Base-by-base conservation (phyloP, 2,797 vertebrate genomes). In the Acanthornis magna region DNA sequence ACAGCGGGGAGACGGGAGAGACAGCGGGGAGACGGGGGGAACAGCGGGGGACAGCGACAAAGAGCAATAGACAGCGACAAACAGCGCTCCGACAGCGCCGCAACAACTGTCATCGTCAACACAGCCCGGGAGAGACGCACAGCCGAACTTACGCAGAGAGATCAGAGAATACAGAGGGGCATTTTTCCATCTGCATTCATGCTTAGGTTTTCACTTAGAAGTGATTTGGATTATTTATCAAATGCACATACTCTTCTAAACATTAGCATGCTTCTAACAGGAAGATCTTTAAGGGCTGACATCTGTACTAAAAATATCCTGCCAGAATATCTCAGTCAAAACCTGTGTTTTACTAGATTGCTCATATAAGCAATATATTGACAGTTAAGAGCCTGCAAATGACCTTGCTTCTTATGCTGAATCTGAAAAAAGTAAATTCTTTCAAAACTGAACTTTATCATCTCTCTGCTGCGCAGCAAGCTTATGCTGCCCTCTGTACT, bases 111-210 rank as follows among this genome's bases (percentile, higher is more conserved):
- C 47, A 13, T 48, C 23, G 25, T 25, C 47, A 48, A 48, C 47
- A 48, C 47, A 48, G 23, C 55, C 55, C n/a, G 22, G 4, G n/a
- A 82, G 67, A 60, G n/a, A 8, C 58, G 78, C 2, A 47, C 54
- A 47, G 71, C 11, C 1, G 0, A 40, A 8, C 45, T 71, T 11
- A 80, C 77, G 20, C 11, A 34, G 19, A 53, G 65, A 82, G 66
- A 58, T 3, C 26, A 36, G 8, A 0, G 0, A 55, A 47, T 11
- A 40, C 26, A 38, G 13, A 30, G 29, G 14, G 17, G 32, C 48
- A 13, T 13, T 75, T 19, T 72, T 7, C 54, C 58, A 3, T 1
- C 54, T 10, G 19, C 20, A 1, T 4, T 43, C 36, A 6, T 2
- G 22, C 40, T 25, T 15, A 11, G 32, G 20, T 17, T 40, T 13